Evolutionary conservation across 1,140 invertebrate species (phyloP), one percentile per base, ranked within the genome.

Genomic region (Macrobrachium rosenbergii): DNA sequence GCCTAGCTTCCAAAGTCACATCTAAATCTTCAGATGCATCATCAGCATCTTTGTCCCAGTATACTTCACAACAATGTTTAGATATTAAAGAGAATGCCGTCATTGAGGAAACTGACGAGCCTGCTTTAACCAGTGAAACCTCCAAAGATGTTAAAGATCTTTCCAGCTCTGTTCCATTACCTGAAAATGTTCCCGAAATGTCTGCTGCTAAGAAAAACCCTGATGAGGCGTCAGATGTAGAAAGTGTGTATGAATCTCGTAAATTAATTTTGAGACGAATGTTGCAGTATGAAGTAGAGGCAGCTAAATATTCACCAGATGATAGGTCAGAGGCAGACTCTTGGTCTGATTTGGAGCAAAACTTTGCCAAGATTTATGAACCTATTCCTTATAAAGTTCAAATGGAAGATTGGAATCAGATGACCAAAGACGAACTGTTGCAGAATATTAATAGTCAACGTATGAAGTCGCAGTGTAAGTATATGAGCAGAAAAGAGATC

Each of bases 271-370:
- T 90, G 64, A 86, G 90, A 8, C 89, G 90, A 75, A 62, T 91
- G 73, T 67, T 89, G 16, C 76, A 81, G 17, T 21, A 75, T 28
- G 84, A 87, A 64, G 76, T 82, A 0, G 59, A 87, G 76, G 78
- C 83, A 21, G 86, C 63, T 6, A 58, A 21, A 21, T 62, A 19
- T 0, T 7, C 14, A 21, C 64, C 58, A 21, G 85, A 84, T 21
- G 60, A 28, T 14, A 21, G 17, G 43, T 89, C 85, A 14, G 90
- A 90, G 19, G 89, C 87, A 59, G 91, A 91, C 72, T 91, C 91
- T 7, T 91, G 91, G 91, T 77, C 83, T 10, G 91, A 90, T 52
- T 78, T 91, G 14, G 91, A 91, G 76, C 90, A 91, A 82, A 91
- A 90, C 64, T 91, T 91, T 84, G 86, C 91, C 37, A 76, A 83